Conservation (phyloP, 2,797 vertebrate genomes). For the Myotis vivesi region DNA sequence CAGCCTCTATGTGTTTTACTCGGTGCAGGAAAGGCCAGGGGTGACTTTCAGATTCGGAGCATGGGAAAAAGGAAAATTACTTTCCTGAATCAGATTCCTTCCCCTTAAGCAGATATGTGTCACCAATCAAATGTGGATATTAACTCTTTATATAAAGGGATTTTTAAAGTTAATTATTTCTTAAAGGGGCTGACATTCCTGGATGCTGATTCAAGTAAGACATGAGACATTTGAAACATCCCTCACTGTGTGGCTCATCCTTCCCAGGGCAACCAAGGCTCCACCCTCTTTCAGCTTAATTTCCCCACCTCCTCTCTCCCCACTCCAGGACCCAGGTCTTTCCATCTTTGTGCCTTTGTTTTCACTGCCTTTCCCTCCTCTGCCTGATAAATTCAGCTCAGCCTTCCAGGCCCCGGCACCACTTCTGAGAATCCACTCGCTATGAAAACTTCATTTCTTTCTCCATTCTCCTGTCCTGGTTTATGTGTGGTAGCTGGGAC, state of each 20-base stretch:
- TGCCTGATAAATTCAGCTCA: not conserved
- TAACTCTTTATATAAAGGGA: not conserved
- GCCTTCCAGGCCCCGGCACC: not conserved
- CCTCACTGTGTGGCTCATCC: not conserved
- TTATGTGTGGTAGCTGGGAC: not conserved
- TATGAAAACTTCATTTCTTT: not conserved
- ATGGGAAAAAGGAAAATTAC: constrained; percentile 3
- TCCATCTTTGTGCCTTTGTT: not conserved
- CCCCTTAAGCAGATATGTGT: not conserved
- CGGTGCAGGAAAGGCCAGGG: not conserved
- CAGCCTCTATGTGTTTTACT: not conserved
- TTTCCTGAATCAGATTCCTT: not conserved
- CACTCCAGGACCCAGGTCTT: not conserved
- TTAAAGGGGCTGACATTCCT: not conserved
- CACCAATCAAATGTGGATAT: not conserved
- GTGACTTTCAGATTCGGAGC: constrained; percentile 22
- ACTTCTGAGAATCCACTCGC: not conserved
- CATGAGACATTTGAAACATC: not conserved
- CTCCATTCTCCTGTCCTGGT: not conserved
- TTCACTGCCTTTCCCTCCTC: not conserved
- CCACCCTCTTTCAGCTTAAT: not conserved
- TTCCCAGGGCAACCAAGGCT: not conserved
- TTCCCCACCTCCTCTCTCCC: not conserved
- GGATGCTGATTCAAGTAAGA: not conserved
- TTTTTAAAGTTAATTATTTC: not conserved